Percentiles rank a stretch among this genome's conserved stretches.
These are phyloP conservation scores for Lophius americanus DNA, from an alignment of 2,797 vertebrate species.

Conservation along the genomic window DNA sequence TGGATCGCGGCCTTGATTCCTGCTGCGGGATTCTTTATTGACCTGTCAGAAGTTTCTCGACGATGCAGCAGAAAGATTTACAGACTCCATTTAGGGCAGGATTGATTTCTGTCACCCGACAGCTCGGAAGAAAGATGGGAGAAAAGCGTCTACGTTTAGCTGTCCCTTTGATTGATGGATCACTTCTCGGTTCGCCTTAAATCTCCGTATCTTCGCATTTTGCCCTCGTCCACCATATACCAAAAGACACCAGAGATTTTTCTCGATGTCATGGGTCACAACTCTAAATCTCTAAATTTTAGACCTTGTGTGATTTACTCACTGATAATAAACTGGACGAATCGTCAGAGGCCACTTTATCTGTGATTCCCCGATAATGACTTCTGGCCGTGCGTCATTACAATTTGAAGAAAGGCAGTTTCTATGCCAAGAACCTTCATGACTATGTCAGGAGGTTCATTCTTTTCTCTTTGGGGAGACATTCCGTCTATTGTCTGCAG, in stretches of 20 bases:
- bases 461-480: conserved; percentile 44
- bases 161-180: conserved; percentile 35
- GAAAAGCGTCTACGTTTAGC: conserved; percentile 8
- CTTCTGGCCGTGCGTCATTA: neutral
- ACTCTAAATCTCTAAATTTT: no score
- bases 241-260: no score
- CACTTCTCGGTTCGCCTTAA: neutral
- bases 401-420: neutral
- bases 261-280: neutral
- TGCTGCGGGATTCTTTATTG: conserved; percentile 38
- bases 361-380: conserved; percentile 3
- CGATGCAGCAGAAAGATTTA: conserved; percentile 57
- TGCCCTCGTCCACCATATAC: neutral
- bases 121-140: conserved; percentile 23
- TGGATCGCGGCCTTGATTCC: conserved; percentile 25
- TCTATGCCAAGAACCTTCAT: conserved; percentile 29
- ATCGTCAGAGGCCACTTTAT: neutral
- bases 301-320: neutral
- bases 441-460: conserved; percentile 14
- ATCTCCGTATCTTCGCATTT: neutral
- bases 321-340: conserved; percentile 6
- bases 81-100: conserved; percentile 46
- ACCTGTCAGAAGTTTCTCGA: conserved; percentile 46
- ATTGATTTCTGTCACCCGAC: conserved; percentile 54
- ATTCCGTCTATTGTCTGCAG: conserved; percentile 45